Percentiles rank a stretch among this genome's conserved stretches.
Evolutionary conservation across 2,797 vertebrate genomes (phyloP).

Genomic region (Gymnoscopelus braueri): DNA sequence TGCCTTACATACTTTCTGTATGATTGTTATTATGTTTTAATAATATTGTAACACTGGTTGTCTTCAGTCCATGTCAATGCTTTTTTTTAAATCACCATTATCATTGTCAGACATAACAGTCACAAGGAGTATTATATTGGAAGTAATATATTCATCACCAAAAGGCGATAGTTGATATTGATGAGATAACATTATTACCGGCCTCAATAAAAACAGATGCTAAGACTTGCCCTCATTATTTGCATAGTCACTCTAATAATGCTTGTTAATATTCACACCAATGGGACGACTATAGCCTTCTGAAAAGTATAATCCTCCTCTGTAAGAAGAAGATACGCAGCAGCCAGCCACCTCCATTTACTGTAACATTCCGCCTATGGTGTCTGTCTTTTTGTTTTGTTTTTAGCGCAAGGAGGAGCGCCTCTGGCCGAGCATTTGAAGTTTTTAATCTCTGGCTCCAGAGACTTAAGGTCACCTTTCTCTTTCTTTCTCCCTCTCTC

Average conservation of each 20-base stretch:
- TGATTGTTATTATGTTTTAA: no score
- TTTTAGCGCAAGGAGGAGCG: conserved; percentile 56
- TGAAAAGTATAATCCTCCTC: conserved; percentile 75
- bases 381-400: conserved; percentile 61
- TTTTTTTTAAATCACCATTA: no score
- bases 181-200: no score
- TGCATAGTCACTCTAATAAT: not conserved
- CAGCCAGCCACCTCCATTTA: conserved; percentile 69
- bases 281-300: conserved; percentile 69
- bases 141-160: no score
- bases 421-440: conserved; percentile 77
- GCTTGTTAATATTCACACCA: conserved; percentile 68
- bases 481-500: conserved; percentile 33
- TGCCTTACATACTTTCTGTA: no score
- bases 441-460: conserved; percentile 80
- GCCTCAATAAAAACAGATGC: no score
- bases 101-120: no score
- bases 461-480: conserved; percentile 80
- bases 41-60: no score
- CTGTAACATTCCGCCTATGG: conserved; percentile 70
- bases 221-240: no score
- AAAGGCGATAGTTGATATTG: no score
- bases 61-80: no score
- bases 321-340: conserved; percentile 69
- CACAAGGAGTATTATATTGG: no score